Conservation (phyloP, 1,140 invertebrate species). For the Andricus grossulariae region DNA sequence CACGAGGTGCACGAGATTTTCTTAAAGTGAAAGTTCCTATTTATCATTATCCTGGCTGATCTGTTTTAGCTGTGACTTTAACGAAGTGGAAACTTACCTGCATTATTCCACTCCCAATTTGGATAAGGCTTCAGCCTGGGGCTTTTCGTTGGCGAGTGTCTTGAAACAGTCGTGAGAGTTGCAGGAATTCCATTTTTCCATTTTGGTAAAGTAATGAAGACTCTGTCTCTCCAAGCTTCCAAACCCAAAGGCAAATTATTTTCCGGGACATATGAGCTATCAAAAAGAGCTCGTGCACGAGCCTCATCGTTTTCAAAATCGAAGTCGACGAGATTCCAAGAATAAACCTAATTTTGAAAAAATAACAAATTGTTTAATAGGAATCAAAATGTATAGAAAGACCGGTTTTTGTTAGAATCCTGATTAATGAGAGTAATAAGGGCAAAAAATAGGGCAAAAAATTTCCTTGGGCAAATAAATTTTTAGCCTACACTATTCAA, state of each 20-base stretch:
- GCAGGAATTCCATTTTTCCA: slow-evolving; percentile 88
- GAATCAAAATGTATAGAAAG: neutral
- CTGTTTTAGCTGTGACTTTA: slow-evolving; percentile 5
- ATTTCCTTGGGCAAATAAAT: too few relatives aligned
- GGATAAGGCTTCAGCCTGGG: slow-evolving; percentile 84
- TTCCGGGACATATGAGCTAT: slow-evolving; percentile 80
- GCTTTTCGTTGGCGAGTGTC: slow-evolving; percentile 76
- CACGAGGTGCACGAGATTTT: too few relatives aligned
- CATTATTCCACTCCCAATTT: slow-evolving; percentile 82
- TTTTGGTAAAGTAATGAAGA: slow-evolving; percentile 85
- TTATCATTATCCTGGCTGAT: neutral
- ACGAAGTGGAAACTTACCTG: slow-evolving; percentile 70
- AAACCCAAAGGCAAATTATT: slow-evolving; percentile 86
- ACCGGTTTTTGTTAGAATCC: too few relatives aligned
- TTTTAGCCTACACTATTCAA: too few relatives aligned
- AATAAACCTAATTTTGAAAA: slow-evolving; percentile 68
- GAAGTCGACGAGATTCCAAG: slow-evolving; percentile 79
- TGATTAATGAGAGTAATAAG: too few relatives aligned
- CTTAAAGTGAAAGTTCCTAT: neutral
- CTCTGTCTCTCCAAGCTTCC: slow-evolving; percentile 80
- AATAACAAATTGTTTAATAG: slow-evolving; percentile 23
- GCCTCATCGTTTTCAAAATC: slow-evolving; percentile 74
- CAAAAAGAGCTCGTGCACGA: slow-evolving; percentile 73
- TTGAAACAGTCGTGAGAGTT: slow-evolving; percentile 79
- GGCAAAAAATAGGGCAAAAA: too few relatives aligned